Evolutionary conservation across 1,140 invertebrate genomes (phyloP), one percentile per base, ranked within the genome.

Genomic region (Tigriopus japonicus): DNA sequence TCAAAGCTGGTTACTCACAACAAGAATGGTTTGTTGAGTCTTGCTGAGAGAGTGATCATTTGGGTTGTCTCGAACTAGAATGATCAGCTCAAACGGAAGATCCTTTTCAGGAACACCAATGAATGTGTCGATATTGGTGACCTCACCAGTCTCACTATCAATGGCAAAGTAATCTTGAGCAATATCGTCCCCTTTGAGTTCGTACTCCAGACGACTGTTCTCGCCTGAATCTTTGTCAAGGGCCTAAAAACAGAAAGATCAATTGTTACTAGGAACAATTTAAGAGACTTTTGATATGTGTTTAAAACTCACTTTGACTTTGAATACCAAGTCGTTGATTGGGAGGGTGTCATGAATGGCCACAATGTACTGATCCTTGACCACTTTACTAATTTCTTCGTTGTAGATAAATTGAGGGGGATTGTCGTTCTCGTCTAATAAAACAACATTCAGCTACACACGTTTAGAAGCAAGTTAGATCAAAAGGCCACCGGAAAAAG

Each of bases 371-470:
- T 54, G 21, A n/a, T 54, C 52, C 17, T 54, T 54, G 23, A 54
- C 35, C n/a, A 54, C 23, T 2, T 6, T 3, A 54, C 35, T 54
- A 24, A 24, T 24, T 1, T n/a, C 35, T 15, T 54, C 14, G 23
- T 54, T 54, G 52, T 58, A 58, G 40, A 58, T 23, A 42, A 58
- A 58, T 23, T 17, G n/a, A 40, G 56, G 56, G 42, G 13, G 1
- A 41, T 58, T 58, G 40, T 58, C 56, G 35, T 58, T 58, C 40
- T 58, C 40, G 17, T 58, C 56, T 17, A 21, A 51, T 51, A 17
- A 51, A 10, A 51, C 15, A 3, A 17, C 15, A 51, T 51, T 51
- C 15, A 51, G 2, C 15, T 54, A n/a, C n/a, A n/a, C n/a, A n/a
- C n/a, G n/a, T n/a, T n/a, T n/a, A n/a, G n/a, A n/a, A n/a, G n/a